Evolutionary conservation across 2,797 vertebrate genomes (phyloP), one percentile per base, ranked within the genome.

Genomic region (Percopsis omiscomaycus): DNA sequence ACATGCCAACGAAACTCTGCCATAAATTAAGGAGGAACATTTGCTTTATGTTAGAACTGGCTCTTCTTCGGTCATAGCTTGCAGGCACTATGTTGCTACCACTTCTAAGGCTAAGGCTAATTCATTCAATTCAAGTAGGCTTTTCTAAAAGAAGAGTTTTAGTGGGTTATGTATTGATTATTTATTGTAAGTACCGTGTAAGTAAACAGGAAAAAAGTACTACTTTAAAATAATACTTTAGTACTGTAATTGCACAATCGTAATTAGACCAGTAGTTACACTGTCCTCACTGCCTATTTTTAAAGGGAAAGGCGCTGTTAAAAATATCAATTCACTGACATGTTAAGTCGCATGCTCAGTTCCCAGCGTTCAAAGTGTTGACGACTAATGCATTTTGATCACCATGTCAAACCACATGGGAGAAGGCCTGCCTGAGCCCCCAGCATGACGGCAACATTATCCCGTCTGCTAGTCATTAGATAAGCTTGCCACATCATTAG

Each of bases 401-500:
- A 57, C 16, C 28, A 13, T 22, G 50, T 14, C 32, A 14, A 54
- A 50, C 59, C 46, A 28, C 66, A 49, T 49, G 58, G 59, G 12
- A 45, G 57, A 48, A 58, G 27, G 29, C 9, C 32, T 13, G 45
- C 42, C 47, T 49, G 28, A 58, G 48, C n/a, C 45, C 16, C 42
- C 52, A 44, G 46, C 11, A 55, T 27, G 57, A 60, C 51, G 47
- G 54, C 68, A 66, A 22, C 54, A 56, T 67, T 71, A 59, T 61
- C 59, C 64, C 22, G 32, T 70, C 54, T 46, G 56, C 29, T 53
- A 69, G 52, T 59, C 58, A 68, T 71, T 66, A 64, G 42, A 55
- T 28, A 63, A 70, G 65, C 47, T 47, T 55, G 72, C 28, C 73
- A 37, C 52, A 62, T 71, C 57, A 66, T 78, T 71, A 64, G 57